Conservation (phyloP, 2,797 vertebrate species). For the Acestrorhynchus altus region DNA sequence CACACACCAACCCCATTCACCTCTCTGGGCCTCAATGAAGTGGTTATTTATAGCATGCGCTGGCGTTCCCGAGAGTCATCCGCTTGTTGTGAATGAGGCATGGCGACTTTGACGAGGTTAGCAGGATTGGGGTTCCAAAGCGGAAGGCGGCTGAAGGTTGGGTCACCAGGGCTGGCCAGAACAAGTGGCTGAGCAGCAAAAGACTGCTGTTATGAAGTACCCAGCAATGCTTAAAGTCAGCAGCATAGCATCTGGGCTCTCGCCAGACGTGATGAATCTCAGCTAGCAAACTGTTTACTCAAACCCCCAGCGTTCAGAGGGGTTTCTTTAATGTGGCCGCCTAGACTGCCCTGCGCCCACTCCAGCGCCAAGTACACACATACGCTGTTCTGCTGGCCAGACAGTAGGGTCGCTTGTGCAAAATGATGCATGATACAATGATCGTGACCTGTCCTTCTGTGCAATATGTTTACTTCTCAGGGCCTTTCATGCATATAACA, state of each 20-base stretch:
- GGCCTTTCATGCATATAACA: slow-evolving; percentile 29
- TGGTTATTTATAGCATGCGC: slow-evolving; percentile 78
- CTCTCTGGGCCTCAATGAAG: slow-evolving; percentile 78
- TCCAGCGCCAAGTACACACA: slow-evolving; percentile 55
- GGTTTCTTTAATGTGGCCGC: slow-evolving; percentile 68
- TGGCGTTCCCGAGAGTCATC: slow-evolving; percentile 76
- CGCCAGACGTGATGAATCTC: slow-evolving; percentile 65
- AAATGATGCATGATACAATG: not conserved
- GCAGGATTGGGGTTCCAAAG: slow-evolving; percentile 71
- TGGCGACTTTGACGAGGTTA: slow-evolving; percentile 80
- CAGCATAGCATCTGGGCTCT: slow-evolving; percentile 66
- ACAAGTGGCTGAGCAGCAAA: slow-evolving; percentile 66
- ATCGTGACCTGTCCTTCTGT: not conserved
- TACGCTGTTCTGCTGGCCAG: slow-evolving; percentile 43
- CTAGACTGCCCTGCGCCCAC: not conserved
- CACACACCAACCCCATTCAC: slow-evolving; percentile 69
- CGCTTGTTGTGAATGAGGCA: slow-evolving; percentile 81
- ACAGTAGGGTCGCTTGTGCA: slow-evolving; percentile 37
- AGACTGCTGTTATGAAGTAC: slow-evolving; percentile 64
- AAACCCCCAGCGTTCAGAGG: slow-evolving; percentile 64
- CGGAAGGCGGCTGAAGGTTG: slow-evolving; percentile 66
- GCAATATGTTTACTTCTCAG: not conserved
- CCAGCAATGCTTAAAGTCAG: slow-evolving; percentile 62
- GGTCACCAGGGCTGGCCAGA: slow-evolving; percentile 66
- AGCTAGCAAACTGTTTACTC: slow-evolving; percentile 71